A percentile compares a stretch with the other conserved stretches of the same genome.
Conservation (phyloP, 2,113 vertebrate species). For the Nibea albiflora region DNA sequence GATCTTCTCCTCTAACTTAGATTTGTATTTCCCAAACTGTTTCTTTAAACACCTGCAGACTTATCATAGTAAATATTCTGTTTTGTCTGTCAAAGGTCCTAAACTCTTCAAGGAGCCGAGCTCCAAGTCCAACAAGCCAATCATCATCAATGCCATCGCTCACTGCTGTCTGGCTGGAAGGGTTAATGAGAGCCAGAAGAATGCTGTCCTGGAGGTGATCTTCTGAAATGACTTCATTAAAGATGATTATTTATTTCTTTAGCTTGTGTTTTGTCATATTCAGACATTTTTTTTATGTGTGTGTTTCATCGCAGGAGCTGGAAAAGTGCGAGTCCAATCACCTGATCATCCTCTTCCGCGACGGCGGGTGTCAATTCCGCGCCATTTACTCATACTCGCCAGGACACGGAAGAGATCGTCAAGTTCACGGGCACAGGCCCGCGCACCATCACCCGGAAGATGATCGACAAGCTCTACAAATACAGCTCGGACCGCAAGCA, state of each 20-base stretch:
- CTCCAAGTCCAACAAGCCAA: conserved; percentile 96
- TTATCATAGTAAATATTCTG: not conserved
- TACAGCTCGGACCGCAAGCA: conserved; percentile 98
- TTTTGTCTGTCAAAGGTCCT: conserved; percentile 84
- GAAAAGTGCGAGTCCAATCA: conserved; percentile 97
- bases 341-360: conserved; percentile 96
- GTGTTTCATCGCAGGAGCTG: conserved; percentile 86
- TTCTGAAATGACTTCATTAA: not conserved
- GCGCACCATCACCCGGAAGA: conserved; percentile 90
- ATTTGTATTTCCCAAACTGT: not conserved
- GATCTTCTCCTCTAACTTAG: not conserved
- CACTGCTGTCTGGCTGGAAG: conserved; percentile 97
- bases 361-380: conserved; percentile 95
- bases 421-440: conserved; percentile 94
- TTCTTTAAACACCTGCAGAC: not conserved
- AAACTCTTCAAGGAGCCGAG: conserved; percentile 97
- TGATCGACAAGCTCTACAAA: conserved; percentile 97
- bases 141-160: conserved; percentile 95
- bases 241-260: not conserved
- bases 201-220: conserved; percentile 88
- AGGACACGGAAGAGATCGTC: conserved; percentile 91
- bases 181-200: conserved; percentile 95
- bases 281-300: not conserved
- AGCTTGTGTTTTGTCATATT: not conserved
- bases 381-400: conserved; percentile 93